These are phyloP conservation scores for Chymomyza procnemis DNA, from an alignment of 2,888 invertebrate genomes.

Conservation along the genomic window DNA sequence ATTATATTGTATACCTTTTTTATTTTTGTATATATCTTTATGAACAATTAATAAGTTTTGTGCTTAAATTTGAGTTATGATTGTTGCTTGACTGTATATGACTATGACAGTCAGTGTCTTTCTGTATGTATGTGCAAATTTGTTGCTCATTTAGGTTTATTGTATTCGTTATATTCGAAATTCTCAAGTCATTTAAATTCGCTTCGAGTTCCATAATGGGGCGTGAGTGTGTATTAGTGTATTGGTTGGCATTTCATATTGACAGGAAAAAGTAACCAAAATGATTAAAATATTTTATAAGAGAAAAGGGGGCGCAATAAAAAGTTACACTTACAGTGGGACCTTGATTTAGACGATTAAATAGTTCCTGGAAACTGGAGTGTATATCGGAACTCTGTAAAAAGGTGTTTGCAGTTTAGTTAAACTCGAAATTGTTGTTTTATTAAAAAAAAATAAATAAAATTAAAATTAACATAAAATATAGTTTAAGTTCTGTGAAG, in stretches of 20 bases:
- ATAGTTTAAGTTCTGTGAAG: not conserved
- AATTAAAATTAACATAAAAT: not conserved
- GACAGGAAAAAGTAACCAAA: not conserved
- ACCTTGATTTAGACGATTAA: not conserved
- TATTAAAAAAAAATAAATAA: not conserved
- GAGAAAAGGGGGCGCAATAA: not conserved
- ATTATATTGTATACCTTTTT: conserved; percentile 19
- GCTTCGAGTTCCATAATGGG: conserved; percentile 15
- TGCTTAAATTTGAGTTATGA: conserved; percentile 7
- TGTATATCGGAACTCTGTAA: not conserved
- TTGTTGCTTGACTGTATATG: not conserved
- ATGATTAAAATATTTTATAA: not conserved
- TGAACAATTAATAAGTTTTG: conserved; percentile 2
- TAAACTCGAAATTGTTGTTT: not conserved
- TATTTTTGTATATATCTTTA: conserved; percentile 12
- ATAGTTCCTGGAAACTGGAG: not conserved
- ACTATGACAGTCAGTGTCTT: not conserved
- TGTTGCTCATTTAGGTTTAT: not conserved
- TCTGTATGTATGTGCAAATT: not conserved
- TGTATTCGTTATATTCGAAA: not conserved
- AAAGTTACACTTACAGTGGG: not conserved
- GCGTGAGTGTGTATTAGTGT: conserved; percentile 13
- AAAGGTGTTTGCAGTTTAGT: not conserved
- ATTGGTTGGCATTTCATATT: conserved; percentile 1
- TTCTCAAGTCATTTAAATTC: conserved; percentile 30